A percentile compares a stretch with the other conserved stretches of the same genome.
These are phyloP conservation scores for Drepana arcuata DNA, from an alignment of 1,140 invertebrate genomes.

Conservation along the genomic window DNA sequence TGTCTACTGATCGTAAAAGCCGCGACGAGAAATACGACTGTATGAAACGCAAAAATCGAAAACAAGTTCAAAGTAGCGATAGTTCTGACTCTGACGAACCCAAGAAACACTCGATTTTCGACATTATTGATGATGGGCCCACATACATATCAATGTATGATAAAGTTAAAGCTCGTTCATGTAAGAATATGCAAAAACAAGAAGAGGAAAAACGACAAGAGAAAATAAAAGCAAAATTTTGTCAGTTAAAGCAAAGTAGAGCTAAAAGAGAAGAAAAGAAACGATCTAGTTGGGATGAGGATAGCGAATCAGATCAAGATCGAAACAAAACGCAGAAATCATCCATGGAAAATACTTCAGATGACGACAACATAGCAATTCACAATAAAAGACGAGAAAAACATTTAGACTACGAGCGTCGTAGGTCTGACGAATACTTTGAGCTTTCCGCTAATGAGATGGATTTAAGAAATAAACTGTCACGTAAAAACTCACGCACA, in stretches of 20 bases:
- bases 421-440: no score
- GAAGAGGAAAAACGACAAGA: slow-evolving; percentile 91
- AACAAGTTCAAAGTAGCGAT: slow-evolving; percentile 72
- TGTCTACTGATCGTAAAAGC: slow-evolving; percentile 70
- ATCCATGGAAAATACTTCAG: slow-evolving; percentile 72
- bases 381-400: slow-evolving; percentile 54
- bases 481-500: slow-evolving; percentile 71
- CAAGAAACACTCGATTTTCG: slow-evolving; percentile 93
- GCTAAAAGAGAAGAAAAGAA: slow-evolving; percentile 91
- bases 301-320: slow-evolving; percentile 77
- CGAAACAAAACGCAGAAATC: slow-evolving; percentile 61
- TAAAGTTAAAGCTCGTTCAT: slow-evolving; percentile 96
- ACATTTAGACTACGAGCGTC: no score
- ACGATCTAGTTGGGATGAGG: slow-evolving; percentile 89
- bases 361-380: slow-evolving; percentile 66
- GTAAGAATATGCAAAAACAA: slow-evolving; percentile 91
- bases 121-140: slow-evolving; percentile 90
- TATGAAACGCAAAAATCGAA: slow-evolving; percentile 66
- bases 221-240: slow-evolving; percentile 91
- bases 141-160: slow-evolving; percentile 98
- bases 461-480: slow-evolving; percentile 61
- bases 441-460: slow-evolving; percentile 58
- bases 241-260: slow-evolving; percentile 88
- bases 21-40: slow-evolving; percentile 63
- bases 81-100: slow-evolving; percentile 81